A percentile compares a stretch with the other conserved stretches of the same genome.
Evolutionary conservation across 2,113 vertebrate genomes (phyloP).

Genomic region (Anolis sagrei): DNA sequence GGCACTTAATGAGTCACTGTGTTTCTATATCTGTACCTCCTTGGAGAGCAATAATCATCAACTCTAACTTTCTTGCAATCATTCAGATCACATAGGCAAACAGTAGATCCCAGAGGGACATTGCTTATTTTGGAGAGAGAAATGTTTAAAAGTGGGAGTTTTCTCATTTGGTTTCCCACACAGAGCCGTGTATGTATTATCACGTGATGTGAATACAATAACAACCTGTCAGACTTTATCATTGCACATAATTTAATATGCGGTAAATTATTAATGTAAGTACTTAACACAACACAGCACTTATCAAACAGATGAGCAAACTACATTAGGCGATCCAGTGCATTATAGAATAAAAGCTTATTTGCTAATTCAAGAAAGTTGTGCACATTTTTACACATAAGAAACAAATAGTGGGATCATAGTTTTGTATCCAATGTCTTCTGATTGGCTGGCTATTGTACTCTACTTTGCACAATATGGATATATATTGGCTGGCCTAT

Average conservation of each 20-base stretch:
- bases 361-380: slow-evolving; percentile 14
- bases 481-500: background rate
- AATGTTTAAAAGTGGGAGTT: slow-evolving; percentile 5
- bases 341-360: slow-evolving; percentile 9
- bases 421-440: background rate
- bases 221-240: background rate
- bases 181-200: background rate
- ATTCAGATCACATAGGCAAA: slow-evolving; percentile 31
- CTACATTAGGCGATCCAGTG: slow-evolving; percentile 22
- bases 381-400: background rate
- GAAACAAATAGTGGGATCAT: background rate
- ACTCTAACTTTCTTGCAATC: slow-evolving; percentile 26
- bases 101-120: background rate
- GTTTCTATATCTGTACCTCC: slow-evolving; percentile 46
- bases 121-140: slow-evolving; percentile 30
- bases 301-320: slow-evolving; percentile 47
- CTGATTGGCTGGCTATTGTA: background rate
- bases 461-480: background rate
- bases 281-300: slow-evolving; percentile 57
- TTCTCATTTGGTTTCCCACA: slow-evolving; percentile 25
- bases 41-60: slow-evolving; percentile 48
- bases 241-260: background rate
- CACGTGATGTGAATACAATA: slow-evolving; percentile 1
- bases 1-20: slow-evolving; percentile 28
- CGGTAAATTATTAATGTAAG: slow-evolving; percentile 60